Percentiles rank a stretch among this genome's conserved stretches.
phyloP scores from a whole-genome alignment of 2,797 vertebrate species.

The Podargus strigoides region DNA sequence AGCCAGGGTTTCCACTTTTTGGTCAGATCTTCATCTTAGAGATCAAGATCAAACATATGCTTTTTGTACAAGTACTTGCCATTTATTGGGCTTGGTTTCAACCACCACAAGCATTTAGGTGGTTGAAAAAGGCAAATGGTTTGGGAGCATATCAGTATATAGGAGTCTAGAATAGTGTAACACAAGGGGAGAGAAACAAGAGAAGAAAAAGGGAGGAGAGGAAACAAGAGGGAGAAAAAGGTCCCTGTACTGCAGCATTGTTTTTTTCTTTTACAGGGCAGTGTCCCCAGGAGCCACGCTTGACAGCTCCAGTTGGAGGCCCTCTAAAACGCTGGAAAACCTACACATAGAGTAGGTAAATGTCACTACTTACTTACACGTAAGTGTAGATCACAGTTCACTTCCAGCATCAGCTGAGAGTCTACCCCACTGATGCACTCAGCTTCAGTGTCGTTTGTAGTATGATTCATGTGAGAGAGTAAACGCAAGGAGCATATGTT shows the following conservation, averaged over 20 bases:
- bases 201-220: not conserved
- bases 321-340: not conserved
- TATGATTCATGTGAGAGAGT: not conserved
- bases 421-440: not conserved
- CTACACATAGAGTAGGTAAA: fast-evolving
- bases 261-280: not conserved
- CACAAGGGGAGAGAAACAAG: not conserved
- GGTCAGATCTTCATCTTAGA: not conserved
- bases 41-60: not conserved
- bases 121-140: not conserved
- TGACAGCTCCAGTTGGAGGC: not conserved
- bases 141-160: not conserved
- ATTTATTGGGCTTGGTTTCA: not conserved
- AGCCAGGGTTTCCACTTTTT: not conserved
- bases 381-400: not conserved
- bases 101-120: not conserved
- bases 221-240: not conserved
- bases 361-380: not conserved
- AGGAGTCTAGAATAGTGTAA: not conserved
- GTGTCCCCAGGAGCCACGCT: not conserved
- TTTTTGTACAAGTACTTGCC: not conserved
- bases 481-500: not conserved
- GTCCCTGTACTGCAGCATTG: not conserved
- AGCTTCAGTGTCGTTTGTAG: not conserved
- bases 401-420: not conserved